These are phyloP conservation scores for Lycia hirtaria DNA, from an alignment of 2,888 invertebrate genomes.

Conservation along the genomic window DNA sequence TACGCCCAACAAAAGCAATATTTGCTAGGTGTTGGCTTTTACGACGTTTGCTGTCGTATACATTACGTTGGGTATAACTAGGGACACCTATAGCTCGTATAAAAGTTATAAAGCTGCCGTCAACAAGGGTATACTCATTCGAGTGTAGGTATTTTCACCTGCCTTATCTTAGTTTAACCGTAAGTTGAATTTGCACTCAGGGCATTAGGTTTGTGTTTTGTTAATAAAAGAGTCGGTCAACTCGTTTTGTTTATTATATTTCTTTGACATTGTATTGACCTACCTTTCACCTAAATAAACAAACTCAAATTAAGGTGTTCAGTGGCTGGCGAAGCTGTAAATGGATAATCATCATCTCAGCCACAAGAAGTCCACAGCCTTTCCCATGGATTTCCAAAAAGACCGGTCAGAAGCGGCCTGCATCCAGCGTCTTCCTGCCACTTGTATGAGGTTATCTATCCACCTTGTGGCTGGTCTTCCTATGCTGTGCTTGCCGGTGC, in stretches of 20 bases:
- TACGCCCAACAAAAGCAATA: slow-evolving; percentile 50
- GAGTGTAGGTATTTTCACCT: slow-evolving; percentile 38
- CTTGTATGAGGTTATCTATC: no score
- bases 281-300: neutral
- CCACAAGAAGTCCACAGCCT: no score
- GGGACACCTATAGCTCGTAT: slow-evolving; percentile 50
- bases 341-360: no score
- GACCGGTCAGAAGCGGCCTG: no score
- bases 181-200: slow-evolving; percentile 23
- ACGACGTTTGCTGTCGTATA: slow-evolving; percentile 52
- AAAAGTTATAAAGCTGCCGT: slow-evolving; percentile 60
- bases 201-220: slow-evolving; percentile 29
- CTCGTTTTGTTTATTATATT: slow-evolving; percentile 1
- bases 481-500: no score
- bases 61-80: slow-evolving; percentile 48
- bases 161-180: slow-evolving; percentile 25
- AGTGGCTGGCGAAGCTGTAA: no score
- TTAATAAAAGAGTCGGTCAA: slow-evolving; percentile 13
- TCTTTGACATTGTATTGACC: neutral
- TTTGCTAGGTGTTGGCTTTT: slow-evolving; percentile 60
- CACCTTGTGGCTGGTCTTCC: no score
- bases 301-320: neutral
- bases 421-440: no score
- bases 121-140: slow-evolving; percentile 54
- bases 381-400: no score